These are phyloP conservation scores for Monoplex corrugatus DNA, from an alignment of 2,888 invertebrate genomes.

Conservation along the genomic window DNA sequence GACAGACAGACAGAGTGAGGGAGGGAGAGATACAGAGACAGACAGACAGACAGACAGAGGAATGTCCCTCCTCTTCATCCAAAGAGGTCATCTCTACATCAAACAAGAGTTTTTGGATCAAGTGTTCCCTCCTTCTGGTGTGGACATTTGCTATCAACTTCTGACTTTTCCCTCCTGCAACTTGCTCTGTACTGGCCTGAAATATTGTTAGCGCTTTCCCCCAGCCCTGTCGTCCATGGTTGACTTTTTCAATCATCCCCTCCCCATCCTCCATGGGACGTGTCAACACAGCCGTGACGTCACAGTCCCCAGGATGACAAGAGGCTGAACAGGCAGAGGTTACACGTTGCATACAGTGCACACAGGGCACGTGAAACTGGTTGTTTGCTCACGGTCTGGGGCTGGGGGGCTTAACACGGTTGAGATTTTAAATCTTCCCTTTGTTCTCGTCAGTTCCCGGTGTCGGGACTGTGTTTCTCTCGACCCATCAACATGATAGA, in stretches of 20 bases:
- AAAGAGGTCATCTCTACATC: too few species aligned
- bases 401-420: conserved; percentile 39
- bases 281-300: conserved; percentile 46
- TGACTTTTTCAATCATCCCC: conserved; percentile 47
- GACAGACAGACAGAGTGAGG: too few species aligned
- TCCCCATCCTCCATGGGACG: not conserved
- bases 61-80: too few species aligned
- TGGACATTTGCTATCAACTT: not conserved
- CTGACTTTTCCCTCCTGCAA: too few species aligned
- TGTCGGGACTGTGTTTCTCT: not conserved
- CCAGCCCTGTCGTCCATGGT: not conserved
- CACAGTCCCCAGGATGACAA: conserved; percentile 40
- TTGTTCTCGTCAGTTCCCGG: not conserved
- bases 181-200: too few species aligned
- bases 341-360: not conserved
- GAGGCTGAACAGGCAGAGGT: not conserved
- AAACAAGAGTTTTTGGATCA: too few species aligned
- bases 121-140: not conserved
- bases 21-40: too few species aligned
- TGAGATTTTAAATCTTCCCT: conserved; percentile 41
- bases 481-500: not conserved
- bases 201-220: not conserved
- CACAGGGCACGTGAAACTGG: conserved; percentile 31
- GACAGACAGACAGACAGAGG: too few species aligned
- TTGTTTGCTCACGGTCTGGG: conserved; percentile 41